Conservation (phyloP, 2,888 invertebrate species). For the Odontomyia ornata region DNA sequence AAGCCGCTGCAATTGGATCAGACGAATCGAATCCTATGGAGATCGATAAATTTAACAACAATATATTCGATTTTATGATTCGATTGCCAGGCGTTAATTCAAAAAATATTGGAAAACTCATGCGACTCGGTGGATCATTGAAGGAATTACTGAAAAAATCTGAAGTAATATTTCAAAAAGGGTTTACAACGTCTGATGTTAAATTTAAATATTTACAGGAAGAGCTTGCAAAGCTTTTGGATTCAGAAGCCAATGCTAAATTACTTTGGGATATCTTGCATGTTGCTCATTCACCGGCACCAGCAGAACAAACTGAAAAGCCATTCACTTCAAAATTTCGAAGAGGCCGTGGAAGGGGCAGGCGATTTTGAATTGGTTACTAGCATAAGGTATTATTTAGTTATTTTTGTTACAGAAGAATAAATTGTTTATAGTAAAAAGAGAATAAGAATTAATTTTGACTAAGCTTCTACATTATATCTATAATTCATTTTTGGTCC, state of each 20-base stretch:
- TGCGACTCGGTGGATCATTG: constrained; percentile 78
- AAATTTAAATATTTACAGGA: constrained; percentile 65
- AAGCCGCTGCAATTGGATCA: constrained; percentile 77
- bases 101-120: constrained; percentile 80
- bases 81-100: constrained; percentile 89
- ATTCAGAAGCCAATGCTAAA: constrained; percentile 75
- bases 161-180: constrained; percentile 63
- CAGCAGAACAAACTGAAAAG: constrained; percentile 58
- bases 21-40: constrained; percentile 73
- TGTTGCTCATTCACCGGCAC: constrained; percentile 69
- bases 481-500: too few relatives aligned
- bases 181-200: neutral
- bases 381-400: too few relatives aligned
- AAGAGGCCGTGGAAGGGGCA: constrained; percentile 22
- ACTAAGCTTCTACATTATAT: too few relatives aligned
- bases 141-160: constrained; percentile 70
- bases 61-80: constrained; percentile 81
- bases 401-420: too few relatives aligned
- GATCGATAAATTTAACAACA: constrained; percentile 74
- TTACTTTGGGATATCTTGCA: constrained; percentile 77
- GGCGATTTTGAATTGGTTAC: constrained; percentile 25
- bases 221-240: constrained; percentile 75
- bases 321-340: constrained; percentile 20
- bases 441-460: too few relatives aligned
- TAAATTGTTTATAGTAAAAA: too few relatives aligned